These are phyloP conservation scores for Pipistrellus pipistrellus DNA, from an alignment of 2,797 vertebrate genomes.

Conservation along the genomic window DNA sequence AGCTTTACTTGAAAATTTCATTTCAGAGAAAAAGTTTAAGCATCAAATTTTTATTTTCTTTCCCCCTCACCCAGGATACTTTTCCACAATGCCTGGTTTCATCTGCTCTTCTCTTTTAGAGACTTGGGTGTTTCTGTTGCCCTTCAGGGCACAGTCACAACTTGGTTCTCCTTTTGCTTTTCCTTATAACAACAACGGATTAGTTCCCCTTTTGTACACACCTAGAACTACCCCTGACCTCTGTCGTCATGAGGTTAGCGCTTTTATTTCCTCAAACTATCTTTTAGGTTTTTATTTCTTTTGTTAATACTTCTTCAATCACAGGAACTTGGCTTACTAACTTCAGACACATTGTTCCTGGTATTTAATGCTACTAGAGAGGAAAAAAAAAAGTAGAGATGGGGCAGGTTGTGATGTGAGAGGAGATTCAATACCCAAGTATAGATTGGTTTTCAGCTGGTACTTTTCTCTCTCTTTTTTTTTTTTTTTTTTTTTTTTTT, in stretches of 20 bases:
- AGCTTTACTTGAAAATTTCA: neutral
- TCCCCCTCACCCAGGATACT: neutral
- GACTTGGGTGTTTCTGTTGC: neutral
- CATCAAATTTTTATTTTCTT: neutral
- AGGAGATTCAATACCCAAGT: neutral
- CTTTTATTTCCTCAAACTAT: slow-evolving; percentile 53
- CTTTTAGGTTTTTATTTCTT: neutral
- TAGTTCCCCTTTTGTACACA: neutral
- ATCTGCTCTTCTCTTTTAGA: neutral
- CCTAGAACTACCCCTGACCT: slow-evolving; percentile 26
- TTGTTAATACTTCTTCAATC: slow-evolving; percentile 29
- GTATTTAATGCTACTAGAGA: slow-evolving; percentile 6
- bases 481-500: neutral
- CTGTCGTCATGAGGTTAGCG: neutral
- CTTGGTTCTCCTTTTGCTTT: slow-evolving; percentile 48
- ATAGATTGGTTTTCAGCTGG: neutral
- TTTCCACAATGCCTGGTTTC: neutral
- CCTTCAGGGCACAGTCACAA: neutral
- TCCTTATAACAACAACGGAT: neutral
- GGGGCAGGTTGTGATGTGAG: neutral
- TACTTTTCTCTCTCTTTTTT: neutral
- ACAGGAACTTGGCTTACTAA: slow-evolving; percentile 37
- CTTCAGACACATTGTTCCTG: neutral
- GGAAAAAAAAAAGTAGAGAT: neutral
- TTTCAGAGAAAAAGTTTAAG: neutral